A percentile compares a stretch with the other conserved stretches of the same genome.
phyloP scores from a whole-genome alignment of 2,888 invertebrate species.

The Strigamia transsilvanica region DNA sequence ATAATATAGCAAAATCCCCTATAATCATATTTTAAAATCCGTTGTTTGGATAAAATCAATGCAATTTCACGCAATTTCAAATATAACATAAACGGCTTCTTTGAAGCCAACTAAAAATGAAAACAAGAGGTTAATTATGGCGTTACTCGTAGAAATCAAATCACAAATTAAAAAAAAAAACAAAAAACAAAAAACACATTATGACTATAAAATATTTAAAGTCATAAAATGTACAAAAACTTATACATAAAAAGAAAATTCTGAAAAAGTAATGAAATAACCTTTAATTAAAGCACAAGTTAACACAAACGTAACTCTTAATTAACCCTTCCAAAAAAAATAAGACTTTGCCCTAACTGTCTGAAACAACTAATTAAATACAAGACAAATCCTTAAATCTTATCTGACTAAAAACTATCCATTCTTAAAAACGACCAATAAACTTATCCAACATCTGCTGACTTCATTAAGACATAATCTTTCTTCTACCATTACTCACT shows the following conservation, averaged over 20 bases:
- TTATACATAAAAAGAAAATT: background rate
- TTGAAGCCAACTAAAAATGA: background rate
- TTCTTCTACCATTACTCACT: conserved; percentile 15
- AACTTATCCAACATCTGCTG: conserved; percentile 38
- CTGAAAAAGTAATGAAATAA: background rate
- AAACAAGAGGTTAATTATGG: conserved; percentile 3
- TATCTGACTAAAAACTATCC: conserved; percentile 39
- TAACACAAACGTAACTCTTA: background rate
- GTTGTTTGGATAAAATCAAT: too few relatives aligned
- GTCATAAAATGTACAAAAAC: background rate
- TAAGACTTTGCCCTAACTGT: background rate
- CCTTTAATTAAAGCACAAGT: background rate
- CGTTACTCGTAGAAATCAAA: background rate
- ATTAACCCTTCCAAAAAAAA: conserved; percentile 13
- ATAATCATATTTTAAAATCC: too few relatives aligned
- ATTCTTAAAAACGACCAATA: conserved; percentile 17
- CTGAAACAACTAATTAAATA: conserved; percentile 44
- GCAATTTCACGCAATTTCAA: too few relatives aligned
- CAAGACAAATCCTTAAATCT: conserved; percentile 33
- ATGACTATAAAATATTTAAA: background rate
- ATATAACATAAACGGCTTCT: background rate
- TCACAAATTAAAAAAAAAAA: background rate
- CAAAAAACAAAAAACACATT: background rate
- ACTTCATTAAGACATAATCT: conserved; percentile 47
- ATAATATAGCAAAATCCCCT: too few relatives aligned